Conservation (phyloP, 2,113 vertebrate genomes). For the Clarias batrachus region DNA sequence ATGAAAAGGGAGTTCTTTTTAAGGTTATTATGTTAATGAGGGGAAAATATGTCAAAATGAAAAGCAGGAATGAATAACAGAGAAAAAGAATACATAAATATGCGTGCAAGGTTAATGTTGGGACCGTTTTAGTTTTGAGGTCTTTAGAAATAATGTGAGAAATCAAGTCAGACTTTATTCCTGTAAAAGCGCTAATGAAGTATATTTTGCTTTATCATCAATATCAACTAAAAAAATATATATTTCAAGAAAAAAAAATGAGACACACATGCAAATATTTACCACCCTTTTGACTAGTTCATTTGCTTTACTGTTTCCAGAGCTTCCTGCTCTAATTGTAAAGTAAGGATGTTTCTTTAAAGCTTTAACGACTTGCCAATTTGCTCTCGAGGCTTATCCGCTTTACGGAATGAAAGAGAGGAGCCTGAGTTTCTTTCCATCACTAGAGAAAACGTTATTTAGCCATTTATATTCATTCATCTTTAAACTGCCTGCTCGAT, state of each 20-base stretch:
- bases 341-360: background rate
- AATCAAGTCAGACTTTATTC: background rate
- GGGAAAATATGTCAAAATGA: background rate
- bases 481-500: background rate
- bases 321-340: background rate
- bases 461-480: background rate
- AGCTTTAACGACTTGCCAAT: background rate
- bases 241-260: background rate
- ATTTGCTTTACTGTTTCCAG: background rate
- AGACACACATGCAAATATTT: background rate
- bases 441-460: background rate
- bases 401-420: background rate
- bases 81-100: background rate
- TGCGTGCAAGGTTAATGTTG: background rate
- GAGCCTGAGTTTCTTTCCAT: background rate
- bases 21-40: background rate
- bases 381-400: background rate
- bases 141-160: background rate
- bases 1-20: background rate
- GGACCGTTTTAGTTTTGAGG: background rate
- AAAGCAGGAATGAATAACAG: background rate
- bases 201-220: background rate
- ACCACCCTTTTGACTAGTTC: background rate
- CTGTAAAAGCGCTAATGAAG: background rate
- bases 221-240: background rate